phyloP scores from a whole-genome alignment of 2,797 vertebrate genomes.

The Thaleichthys pacificus region DNA sequence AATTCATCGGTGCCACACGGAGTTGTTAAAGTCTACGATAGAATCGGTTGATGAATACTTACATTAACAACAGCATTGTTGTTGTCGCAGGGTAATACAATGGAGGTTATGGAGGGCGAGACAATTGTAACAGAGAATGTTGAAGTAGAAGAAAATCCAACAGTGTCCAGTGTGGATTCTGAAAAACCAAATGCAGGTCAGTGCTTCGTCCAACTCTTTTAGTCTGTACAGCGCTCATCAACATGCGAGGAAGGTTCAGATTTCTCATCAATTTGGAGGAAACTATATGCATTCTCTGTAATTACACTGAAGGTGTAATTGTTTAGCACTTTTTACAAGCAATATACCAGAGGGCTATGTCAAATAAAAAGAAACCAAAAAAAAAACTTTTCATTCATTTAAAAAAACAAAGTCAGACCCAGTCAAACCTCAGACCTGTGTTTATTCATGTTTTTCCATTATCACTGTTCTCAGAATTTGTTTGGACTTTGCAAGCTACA shows the following conservation, averaged over 20 bases:
- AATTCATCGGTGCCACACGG: slow-evolving; percentile 56
- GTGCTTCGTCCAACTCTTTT: slow-evolving; percentile 21
- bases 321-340: neutral
- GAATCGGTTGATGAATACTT: slow-evolving; percentile 15
- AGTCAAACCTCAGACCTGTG: too few species aligned
- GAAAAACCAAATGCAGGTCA: slow-evolving; percentile 74
- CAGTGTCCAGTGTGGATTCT: slow-evolving; percentile 50
- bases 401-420: too few species aligned
- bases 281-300: too few species aligned
- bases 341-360: neutral
- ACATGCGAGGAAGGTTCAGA: slow-evolving; percentile 47
- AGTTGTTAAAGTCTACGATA: slow-evolving; percentile 77
- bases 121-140: slow-evolving; percentile 64
- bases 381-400: neutral
- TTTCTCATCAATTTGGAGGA: too few species aligned
- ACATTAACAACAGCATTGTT: slow-evolving; percentile 16
- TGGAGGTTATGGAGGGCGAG: slow-evolving; percentile 67
- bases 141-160: slow-evolving; percentile 65
- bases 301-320: too few species aligned
- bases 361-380: neutral
- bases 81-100: slow-evolving; percentile 25
- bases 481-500: slow-evolving; percentile 78
- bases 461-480: slow-evolving; percentile 67
- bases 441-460: neutral
- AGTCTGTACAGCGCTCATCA: slow-evolving; percentile 27